Evolutionary conservation across 2,797 vertebrate genomes (phyloP).

Genomic region (Eulemur albifrons): DNA sequence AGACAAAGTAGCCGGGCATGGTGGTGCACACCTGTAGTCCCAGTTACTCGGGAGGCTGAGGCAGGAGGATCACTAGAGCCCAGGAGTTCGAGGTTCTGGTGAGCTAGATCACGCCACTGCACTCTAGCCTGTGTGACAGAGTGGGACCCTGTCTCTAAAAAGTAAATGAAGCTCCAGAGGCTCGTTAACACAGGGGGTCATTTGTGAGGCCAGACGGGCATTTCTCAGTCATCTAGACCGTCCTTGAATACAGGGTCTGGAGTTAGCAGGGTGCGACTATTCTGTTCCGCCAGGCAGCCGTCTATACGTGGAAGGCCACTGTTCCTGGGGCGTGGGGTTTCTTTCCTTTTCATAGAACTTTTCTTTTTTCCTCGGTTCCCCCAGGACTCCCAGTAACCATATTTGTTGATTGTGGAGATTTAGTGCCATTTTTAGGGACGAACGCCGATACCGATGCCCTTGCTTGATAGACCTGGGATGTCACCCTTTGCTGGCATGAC

Average conservation of each 20-base stretch:
- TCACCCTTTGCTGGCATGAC: background rate
- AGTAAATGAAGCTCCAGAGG: background rate
- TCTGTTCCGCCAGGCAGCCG: fast-evolving
- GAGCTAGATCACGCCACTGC: background rate
- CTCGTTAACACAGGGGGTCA: fast-evolving
- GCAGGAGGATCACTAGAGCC: background rate
- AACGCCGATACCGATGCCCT: background rate
- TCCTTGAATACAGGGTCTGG: background rate
- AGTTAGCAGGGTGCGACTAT: fast-evolving
- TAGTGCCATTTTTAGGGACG: background rate
- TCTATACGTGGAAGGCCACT: fast-evolving
- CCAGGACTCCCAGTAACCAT: background rate
- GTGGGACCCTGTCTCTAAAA: background rate
- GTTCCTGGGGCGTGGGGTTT: background rate
- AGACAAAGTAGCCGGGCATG: background rate
- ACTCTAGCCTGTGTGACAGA: background rate
- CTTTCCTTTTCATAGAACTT: background rate
- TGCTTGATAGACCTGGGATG: background rate
- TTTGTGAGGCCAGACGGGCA: background rate
- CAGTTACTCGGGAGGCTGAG: background rate
- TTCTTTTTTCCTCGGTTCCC: background rate
- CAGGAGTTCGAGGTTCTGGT: background rate
- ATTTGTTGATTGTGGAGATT: background rate
- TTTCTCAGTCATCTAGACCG: background rate
- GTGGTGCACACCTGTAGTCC: too few relatives aligned